phyloP scores from a whole-genome alignment of 2,113 vertebrate genomes.

The Numenius arquata region DNA sequence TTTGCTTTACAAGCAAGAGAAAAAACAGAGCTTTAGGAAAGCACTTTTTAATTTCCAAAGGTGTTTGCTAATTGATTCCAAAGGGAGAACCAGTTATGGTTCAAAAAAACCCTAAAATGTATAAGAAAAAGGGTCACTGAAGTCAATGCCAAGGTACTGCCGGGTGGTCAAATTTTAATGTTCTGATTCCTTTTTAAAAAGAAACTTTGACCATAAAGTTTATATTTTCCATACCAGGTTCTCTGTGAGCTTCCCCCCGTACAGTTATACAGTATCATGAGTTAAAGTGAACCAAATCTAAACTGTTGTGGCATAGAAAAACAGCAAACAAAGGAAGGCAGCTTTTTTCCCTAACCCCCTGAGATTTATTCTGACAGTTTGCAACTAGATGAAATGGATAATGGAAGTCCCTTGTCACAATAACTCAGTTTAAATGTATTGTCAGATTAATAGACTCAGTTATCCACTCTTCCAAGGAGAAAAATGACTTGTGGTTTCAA shows the following conservation, averaged over 20 bases:
- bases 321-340: conserved; percentile 48
- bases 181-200: background rate
- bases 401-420: conserved; percentile 64
- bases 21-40: background rate
- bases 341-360: conserved; percentile 13
- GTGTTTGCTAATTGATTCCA: background rate
- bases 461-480: conserved; percentile 40
- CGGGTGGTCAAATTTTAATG: background rate
- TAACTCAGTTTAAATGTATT: conserved; percentile 61
- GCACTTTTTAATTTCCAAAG: background rate
- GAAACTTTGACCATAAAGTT: background rate
- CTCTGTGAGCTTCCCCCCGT: background rate
- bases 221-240: background rate
- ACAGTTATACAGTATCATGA: background rate
- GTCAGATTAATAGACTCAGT: conserved; percentile 64
- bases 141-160: background rate
- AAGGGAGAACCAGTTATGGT: background rate
- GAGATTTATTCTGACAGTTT: conserved; percentile 68
- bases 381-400: conserved; percentile 60
- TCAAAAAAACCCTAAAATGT: background rate
- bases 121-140: background rate
- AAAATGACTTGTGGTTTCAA: conserved; percentile 36
- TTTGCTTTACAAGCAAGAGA: background rate
- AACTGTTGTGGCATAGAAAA: conserved; percentile 51
- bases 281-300: conserved; percentile 20